Evolutionary conservation across 2,888 invertebrate genomes (phyloP).

Genomic region (Torymus aiolomorphi): DNA sequence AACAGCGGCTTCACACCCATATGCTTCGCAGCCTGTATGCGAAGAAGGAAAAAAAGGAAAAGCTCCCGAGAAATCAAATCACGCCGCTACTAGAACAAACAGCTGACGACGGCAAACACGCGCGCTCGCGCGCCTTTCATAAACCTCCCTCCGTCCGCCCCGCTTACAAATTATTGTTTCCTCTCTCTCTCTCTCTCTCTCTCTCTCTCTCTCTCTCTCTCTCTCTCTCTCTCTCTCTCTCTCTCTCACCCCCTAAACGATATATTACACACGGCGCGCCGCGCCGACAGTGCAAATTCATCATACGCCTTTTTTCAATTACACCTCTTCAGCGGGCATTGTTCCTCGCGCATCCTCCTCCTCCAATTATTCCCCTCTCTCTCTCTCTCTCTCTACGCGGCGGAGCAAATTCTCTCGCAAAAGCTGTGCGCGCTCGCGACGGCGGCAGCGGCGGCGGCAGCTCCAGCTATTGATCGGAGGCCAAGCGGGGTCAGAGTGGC

Average conservation of each 20-base stretch:
- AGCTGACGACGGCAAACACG: neutral
- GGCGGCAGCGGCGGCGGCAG: conserved; percentile 58
- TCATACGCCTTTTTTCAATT: conserved; percentile 53
- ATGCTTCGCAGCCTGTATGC: too few relatives aligned
- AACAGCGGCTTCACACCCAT: too few relatives aligned
- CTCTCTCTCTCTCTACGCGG: conserved; percentile 13
- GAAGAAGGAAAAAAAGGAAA: neutral
- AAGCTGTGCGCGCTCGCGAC: conserved; percentile 33
- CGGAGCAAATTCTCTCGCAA: conserved; percentile 33
- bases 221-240: too few relatives aligned
- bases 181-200: neutral
- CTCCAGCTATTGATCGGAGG: conserved; percentile 75
- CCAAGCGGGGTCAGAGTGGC: conserved; percentile 74
- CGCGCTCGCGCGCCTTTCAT: too few relatives aligned
- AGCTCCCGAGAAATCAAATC: neutral
- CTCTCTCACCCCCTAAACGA: neutral
- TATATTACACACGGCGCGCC: conserved; percentile 23
- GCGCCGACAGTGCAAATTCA: conserved; percentile 27
- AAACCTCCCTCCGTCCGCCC: too few relatives aligned
- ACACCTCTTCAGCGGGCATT: conserved; percentile 40
- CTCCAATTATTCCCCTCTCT: conserved; percentile 17
- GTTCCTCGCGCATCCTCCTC: conserved; percentile 31
- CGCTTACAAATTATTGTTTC: conserved; percentile 32
- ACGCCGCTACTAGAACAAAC: neutral
- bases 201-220: neutral